Percentiles rank a stretch among this genome's conserved stretches.
These are phyloP conservation scores for Limnothrissa miodon DNA, from an alignment of 2,113 vertebrate species.

Conservation along the genomic window DNA sequence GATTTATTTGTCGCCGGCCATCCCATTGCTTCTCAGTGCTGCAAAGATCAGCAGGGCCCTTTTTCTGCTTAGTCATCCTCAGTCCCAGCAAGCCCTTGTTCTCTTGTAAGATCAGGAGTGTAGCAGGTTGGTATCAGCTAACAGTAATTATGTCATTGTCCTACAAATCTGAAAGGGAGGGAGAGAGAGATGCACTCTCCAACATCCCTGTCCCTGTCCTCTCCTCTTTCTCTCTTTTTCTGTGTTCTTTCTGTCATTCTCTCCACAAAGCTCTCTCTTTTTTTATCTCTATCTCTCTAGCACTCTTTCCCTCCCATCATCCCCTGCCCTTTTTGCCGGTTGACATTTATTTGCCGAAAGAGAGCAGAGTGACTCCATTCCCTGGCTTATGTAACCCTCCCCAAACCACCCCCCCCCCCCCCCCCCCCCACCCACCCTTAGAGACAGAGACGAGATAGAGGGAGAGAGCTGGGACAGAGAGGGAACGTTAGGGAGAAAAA, in stretches of 20 bases:
- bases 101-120: not conserved
- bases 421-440: not conserved
- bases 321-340: constrained; percentile 36
- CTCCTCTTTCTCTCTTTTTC: constrained; percentile 31
- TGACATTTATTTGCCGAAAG: constrained; percentile 1
- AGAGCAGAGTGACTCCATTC: constrained; percentile 3
- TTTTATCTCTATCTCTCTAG: not conserved
- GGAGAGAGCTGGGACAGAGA: not conserved
- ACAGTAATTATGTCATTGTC: constrained; percentile 11
- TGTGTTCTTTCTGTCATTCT: constrained; percentile 8
- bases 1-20: not conserved
- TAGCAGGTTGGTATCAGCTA: constrained; percentile 16
- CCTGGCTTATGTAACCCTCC: constrained; percentile 4
- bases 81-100: not conserved
- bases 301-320: constrained; percentile 38
- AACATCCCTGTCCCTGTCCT: constrained; percentile 27
- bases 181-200: constrained; percentile 26
- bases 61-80: constrained; percentile 8
- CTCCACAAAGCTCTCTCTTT: constrained; percentile 40
- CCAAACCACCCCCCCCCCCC: no score
- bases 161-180: not conserved
- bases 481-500: not conserved
- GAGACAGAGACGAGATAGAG: not conserved
- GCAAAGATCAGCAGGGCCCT: not conserved
- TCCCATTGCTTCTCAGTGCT: not conserved